Evolutionary conservation across 2,797 vertebrate genomes (phyloP).

Genomic region (Synanceia verrucosa): DNA sequence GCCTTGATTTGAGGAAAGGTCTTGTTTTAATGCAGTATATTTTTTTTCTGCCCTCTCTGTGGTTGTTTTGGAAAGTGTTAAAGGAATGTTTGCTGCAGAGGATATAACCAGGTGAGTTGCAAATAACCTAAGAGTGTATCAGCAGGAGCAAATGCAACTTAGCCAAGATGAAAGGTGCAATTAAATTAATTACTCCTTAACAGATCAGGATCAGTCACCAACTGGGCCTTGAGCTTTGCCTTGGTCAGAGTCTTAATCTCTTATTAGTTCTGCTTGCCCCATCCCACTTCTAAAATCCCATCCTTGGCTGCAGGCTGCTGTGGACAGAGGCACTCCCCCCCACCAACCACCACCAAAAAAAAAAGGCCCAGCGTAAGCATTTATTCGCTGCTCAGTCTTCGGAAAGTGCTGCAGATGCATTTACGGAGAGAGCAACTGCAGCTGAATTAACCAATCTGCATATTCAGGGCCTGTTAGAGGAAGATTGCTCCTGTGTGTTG

Average conservation of each 20-base stretch:
- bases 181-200: constrained; percentile 71
- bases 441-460: constrained; percentile 84
- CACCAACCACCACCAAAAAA: constrained; percentile 52
- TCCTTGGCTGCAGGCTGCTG: constrained; percentile 67
- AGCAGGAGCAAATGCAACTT: constrained; percentile 51
- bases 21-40: constrained; percentile 67
- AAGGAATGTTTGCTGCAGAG: constrained; percentile 72
- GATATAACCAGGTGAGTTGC: constrained; percentile 64
- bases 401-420: constrained; percentile 86
- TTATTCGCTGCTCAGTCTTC: constrained; percentile 79
- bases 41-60: constrained; percentile 72
- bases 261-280: constrained; percentile 68
- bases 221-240: constrained; percentile 51
- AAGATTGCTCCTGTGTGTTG: constrained; percentile 69
- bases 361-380: constrained; percentile 79
- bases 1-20: constrained; percentile 49
- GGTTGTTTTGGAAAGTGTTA: constrained; percentile 70
- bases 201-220: constrained; percentile 66
- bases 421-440: constrained; percentile 80
- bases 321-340: constrained; percentile 63
- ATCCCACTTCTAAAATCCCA: constrained; percentile 62
- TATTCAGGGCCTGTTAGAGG: constrained; percentile 75
- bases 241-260: constrained; percentile 65
- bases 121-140: constrained; percentile 40
- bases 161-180: constrained; percentile 58